Conservation (phyloP, 2,797 vertebrate species). For the Helicolenus hilgendorfi region DNA sequence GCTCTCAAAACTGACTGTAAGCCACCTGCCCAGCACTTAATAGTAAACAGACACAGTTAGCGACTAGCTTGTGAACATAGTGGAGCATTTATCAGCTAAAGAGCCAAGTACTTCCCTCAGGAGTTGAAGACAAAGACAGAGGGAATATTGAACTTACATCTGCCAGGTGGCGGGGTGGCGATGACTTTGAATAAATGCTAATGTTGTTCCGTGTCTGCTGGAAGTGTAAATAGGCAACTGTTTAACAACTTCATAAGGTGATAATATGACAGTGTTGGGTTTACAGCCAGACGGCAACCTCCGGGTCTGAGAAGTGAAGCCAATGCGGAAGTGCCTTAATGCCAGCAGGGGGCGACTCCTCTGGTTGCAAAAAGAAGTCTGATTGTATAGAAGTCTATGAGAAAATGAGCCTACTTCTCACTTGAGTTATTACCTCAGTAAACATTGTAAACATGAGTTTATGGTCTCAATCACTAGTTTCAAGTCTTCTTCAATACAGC, state of each 20-base stretch:
- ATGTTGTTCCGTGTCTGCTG: background rate
- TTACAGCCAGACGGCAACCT: background rate
- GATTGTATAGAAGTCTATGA: background rate
- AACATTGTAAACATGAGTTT: background rate
- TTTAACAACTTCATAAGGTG: constrained; percentile 4
- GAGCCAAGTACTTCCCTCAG: constrained; percentile 6
- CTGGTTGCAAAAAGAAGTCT: background rate
- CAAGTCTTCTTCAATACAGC: background rate
- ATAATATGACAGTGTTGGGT: background rate
- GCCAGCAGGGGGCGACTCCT: background rate
- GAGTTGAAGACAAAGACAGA: background rate
- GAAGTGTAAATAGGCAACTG: background rate
- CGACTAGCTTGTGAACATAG: background rate
- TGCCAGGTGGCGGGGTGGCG: background rate
- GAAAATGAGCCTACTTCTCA: background rate
- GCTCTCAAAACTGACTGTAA: background rate
- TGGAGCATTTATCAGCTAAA: constrained; percentile 1
- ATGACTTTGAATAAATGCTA: constrained; percentile 19
- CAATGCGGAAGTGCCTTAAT: background rate
- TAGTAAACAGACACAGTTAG: background rate
- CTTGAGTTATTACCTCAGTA: background rate
- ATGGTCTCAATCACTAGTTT: background rate
- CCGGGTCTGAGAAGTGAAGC: background rate
- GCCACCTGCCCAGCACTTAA: constrained; percentile 1
- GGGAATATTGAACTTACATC: constrained; percentile 17